A percentile compares a stretch with the other conserved stretches of the same genome.
Evolutionary conservation across 2,797 vertebrate species (phyloP).

Genomic region (Pangasius macronema): DNA sequence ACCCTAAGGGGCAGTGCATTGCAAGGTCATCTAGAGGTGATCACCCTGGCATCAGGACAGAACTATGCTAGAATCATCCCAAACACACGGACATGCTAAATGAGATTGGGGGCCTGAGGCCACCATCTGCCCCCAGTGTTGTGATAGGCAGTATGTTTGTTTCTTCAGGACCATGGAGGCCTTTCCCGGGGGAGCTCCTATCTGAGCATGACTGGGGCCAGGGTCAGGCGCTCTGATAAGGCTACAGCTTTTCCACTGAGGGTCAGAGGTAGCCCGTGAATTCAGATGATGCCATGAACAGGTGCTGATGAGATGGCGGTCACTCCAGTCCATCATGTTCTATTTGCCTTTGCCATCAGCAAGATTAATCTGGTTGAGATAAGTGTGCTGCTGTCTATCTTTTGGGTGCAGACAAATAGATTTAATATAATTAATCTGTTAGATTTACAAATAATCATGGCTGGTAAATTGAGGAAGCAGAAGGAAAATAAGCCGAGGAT

Average conservation of each 20-base stretch:
- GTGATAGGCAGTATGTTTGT: constrained; percentile 50
- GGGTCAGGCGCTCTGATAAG: constrained; percentile 54
- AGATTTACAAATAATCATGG: constrained; percentile 21
- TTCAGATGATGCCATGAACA: constrained; percentile 66
- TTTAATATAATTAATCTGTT: constrained; percentile 27
- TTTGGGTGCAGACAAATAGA: constrained; percentile 29
- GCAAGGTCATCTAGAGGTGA: constrained; percentile 53
- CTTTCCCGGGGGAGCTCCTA: constrained; percentile 52
- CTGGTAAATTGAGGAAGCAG: background rate
- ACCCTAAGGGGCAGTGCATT: constrained; percentile 44
- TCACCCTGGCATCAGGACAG: constrained; percentile 39
- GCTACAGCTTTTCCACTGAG: constrained; percentile 51
- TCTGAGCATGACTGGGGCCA: constrained; percentile 36
- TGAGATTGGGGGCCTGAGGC: constrained; percentile 44
- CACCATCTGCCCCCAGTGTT: constrained; percentile 47
- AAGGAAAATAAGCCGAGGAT: background rate
- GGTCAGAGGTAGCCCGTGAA: constrained; percentile 71
- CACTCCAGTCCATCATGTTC: constrained; percentile 33
- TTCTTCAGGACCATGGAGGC: constrained; percentile 37
- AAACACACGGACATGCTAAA: constrained; percentile 34
- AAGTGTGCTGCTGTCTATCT: constrained; percentile 24
- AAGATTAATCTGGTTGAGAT: constrained; percentile 37
- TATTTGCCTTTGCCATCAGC: constrained; percentile 47
- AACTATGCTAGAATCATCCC: constrained; percentile 39
- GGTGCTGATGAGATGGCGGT: constrained; percentile 45